Evolutionary conservation across 2,113 vertebrate genomes (phyloP), one percentile per base, ranked within the genome.

Genomic region (Lycocorax pyrrhopterus): DNA sequence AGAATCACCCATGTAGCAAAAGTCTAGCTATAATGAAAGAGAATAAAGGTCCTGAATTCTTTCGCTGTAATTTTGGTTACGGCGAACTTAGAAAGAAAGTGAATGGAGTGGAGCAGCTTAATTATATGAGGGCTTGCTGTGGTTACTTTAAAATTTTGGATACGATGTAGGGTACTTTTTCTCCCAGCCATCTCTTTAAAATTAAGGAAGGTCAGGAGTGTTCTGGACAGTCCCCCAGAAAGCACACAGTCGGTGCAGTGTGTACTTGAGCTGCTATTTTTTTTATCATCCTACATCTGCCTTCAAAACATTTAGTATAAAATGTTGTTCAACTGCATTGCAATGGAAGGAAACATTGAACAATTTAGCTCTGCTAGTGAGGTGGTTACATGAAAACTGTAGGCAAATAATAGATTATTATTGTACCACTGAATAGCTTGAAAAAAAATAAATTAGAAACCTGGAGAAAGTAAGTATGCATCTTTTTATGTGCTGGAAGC

Each of bases 11-110:
- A 47, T 63, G 82, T 76, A 85, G 75, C 51, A 27, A 35, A 94
- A 79, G 53, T 66, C 37, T 22, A 25, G 60, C 86, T 92, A 12
- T 88, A 94, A 96, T 93, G 87, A 95, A 94, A 96, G 87, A 91
- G 82, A 71, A 51, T 67, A 63, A 80, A 83, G n/a, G 52, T 79
- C 73, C 60, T 64, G 81, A 84, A 89, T 84, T 86, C 75, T 77
- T 94, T 73, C 47, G 23, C 32, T 94, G 79, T 79, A 97, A 93
- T 97, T 97, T 95, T 96, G 94, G 92, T 96, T 88, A 84, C 13
- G 4, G 72, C 0, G 6, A 93, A 80, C 75, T 96, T 91, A 94
- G 69, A 89, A 85, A 76, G 79, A 69, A 92, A 96, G 78, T 74
- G 93, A 85, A 84, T 66, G 64, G 85, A 90, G 85, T 18, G 43